Evolutionary conservation across 2,113 vertebrate species (phyloP).

Genomic region (Morone saxatilis): DNA sequence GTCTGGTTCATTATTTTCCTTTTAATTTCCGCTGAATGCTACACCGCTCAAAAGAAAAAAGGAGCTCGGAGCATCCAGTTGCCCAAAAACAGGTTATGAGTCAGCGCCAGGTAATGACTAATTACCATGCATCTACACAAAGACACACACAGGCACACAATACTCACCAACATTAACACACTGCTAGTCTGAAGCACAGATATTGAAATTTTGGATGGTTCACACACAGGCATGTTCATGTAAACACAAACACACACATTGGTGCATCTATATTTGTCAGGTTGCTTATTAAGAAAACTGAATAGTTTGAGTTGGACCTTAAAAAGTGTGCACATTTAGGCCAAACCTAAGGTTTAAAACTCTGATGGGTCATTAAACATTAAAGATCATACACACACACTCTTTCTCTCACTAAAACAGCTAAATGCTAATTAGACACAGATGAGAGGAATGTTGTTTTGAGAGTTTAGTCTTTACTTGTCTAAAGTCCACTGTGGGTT

Average conservation of each 20-base stretch:
- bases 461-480: slow-evolving; percentile 36
- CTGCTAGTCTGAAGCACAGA: neutral
- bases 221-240: neutral
- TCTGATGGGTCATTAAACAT: neutral
- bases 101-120: slow-evolving; percentile 36
- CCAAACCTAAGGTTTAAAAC: neutral
- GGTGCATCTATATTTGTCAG: neutral
- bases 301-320: neutral
- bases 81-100: slow-evolving; percentile 31
- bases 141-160: neutral
- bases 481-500: slow-evolving; percentile 27
- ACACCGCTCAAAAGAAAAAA: slow-evolving; percentile 20
- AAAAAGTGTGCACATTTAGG: neutral
- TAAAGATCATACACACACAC: neutral
- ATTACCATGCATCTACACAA: slow-evolving; percentile 45
- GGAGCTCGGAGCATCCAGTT: neutral
- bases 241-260: slow-evolving; percentile 6
- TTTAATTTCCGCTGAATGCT: slow-evolving; percentile 52
- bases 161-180: neutral
- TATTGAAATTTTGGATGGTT: neutral
- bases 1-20: slow-evolving; percentile 53
- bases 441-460: slow-evolving; percentile 53
- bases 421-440: slow-evolving; percentile 56
- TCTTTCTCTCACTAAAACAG: slow-evolving; percentile 17
- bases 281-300: neutral